These are phyloP conservation scores for Fringilla coelebs DNA, from an alignment of 2,797 vertebrate genomes.

Conservation along the genomic window DNA sequence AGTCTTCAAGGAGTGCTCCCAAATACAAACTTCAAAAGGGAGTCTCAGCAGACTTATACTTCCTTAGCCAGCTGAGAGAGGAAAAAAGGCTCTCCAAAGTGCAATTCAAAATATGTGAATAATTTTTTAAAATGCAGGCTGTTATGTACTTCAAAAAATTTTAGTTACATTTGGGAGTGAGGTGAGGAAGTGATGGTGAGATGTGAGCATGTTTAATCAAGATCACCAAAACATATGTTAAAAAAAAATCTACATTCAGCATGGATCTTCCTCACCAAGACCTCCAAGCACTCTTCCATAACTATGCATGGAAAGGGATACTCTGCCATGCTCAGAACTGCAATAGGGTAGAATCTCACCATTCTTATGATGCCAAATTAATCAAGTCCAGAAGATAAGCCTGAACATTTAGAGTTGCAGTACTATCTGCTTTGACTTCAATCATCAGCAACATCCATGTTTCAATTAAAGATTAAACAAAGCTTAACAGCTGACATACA, in stretches of 20 bases:
- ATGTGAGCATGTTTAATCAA: not conserved
- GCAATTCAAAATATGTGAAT: not conserved
- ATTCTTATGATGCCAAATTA: not conserved
- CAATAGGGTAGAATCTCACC: not conserved
- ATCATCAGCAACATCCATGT: not conserved
- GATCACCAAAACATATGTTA: not conserved
- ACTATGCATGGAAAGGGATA: not conserved
- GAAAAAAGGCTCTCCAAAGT: not conserved
- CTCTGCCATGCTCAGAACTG: not conserved
- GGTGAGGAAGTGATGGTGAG: not conserved
- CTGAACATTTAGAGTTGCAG: not conserved
- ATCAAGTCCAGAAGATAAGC: not conserved
- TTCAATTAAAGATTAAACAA: not conserved
- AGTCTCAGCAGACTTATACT: not conserved
- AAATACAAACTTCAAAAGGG: constrained; percentile 1
- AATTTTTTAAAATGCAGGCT: not conserved
- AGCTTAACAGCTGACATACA: not conserved
- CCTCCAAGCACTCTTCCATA: not conserved
- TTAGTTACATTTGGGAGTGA: not conserved
- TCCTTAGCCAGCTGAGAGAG: not conserved
- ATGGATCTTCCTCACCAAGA: not conserved
- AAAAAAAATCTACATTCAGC: not conserved
- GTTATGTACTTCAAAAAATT: not conserved
- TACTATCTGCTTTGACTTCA: not conserved
- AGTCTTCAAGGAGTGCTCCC: not conserved